These are phyloP conservation scores for Drosophila kambysellisi DNA, from an alignment of 2,888 invertebrate genomes.

Conservation along the genomic window DNA sequence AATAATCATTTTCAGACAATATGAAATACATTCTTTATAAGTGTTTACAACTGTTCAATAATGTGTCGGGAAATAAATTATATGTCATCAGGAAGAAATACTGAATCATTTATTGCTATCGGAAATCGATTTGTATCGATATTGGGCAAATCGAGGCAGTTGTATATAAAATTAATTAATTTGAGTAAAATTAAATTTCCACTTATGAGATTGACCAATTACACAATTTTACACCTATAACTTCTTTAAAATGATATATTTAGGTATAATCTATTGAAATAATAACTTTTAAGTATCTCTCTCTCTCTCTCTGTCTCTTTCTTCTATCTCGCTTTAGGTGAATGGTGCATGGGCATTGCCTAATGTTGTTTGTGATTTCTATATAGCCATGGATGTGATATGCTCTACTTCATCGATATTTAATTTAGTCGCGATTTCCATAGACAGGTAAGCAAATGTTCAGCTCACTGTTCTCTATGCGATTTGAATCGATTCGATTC, in stretches of 20 bases:
- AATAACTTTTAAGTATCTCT: not conserved
- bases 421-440: conserved; percentile 98
- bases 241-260: not conserved
- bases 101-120: not conserved
- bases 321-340: conserved; percentile 87
- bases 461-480: not conserved
- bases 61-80: not conserved
- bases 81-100: not conserved
- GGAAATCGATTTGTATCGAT: not conserved
- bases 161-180: not conserved
- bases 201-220: not conserved
- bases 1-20: not conserved
- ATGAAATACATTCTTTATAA: not conserved
- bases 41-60: too few species aligned
- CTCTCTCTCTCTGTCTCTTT: conserved; percentile 66
- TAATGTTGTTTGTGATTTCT: conserved; percentile 96
- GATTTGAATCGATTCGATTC: not conserved
- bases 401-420: conserved; percentile 99
- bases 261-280: not conserved
- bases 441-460: conserved; percentile 92
- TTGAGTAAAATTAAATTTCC: not conserved
- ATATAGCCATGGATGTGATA: conserved; percentile 98
- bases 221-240: not conserved
- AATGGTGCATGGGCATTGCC: conserved; percentile 96
- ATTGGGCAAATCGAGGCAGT: not conserved